These are phyloP conservation scores for Meloidogyne hapla DNA, from an alignment of 1,140 invertebrate species.

Conservation along the genomic window DNA sequence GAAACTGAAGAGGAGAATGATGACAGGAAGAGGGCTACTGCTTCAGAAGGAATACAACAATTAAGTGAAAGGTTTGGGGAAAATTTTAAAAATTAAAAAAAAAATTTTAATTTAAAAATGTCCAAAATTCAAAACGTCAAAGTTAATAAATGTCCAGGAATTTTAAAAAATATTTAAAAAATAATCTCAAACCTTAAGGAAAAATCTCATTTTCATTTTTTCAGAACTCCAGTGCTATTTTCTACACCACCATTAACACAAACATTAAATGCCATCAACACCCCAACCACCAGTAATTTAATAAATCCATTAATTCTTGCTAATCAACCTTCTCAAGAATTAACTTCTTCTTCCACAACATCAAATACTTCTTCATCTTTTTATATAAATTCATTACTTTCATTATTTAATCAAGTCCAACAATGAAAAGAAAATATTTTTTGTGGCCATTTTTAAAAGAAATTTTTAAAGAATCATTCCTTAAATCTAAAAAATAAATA, in stretches of 20 bases:
- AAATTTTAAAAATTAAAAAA: neutral
- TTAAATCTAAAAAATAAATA: no score
- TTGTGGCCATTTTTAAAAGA: no score
- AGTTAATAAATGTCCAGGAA: no score
- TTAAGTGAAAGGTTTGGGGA: no score
- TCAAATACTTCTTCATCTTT: neutral
- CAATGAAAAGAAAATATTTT: neutral
- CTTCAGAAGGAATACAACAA: no score
- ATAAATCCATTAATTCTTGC: no score
- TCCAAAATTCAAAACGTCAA: neutral
- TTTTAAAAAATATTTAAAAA: no score
- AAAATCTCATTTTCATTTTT: neutral
- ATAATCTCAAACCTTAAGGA: no score
- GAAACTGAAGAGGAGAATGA: neutral
- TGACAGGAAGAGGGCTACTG: neutral
- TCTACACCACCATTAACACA: neutral
- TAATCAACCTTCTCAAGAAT: neutral
- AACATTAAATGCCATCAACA: neutral
- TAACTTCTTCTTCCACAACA: neutral
- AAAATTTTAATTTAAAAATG: neutral
- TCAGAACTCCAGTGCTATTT: neutral
- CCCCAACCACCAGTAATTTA: neutral
- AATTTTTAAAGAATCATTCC: no score
- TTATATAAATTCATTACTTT: neutral
- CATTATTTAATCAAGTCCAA: neutral